phyloP scores from a whole-genome alignment of 2,888 invertebrate genomes.

The Caenorhabditis zanzibari region DNA sequence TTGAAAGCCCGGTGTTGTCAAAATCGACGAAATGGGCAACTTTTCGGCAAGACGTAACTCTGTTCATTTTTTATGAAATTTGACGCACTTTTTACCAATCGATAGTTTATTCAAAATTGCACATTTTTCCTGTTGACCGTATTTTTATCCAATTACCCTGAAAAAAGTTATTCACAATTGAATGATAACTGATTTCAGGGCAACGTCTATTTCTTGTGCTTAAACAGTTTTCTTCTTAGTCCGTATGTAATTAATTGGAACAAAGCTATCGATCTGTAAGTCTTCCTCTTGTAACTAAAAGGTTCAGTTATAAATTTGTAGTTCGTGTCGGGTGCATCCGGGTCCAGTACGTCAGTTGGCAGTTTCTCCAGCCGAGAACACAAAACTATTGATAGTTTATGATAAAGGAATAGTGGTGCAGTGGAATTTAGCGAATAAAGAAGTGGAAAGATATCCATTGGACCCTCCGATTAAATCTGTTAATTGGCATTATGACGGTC shows the following conservation, averaged over 20 bases:
- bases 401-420: slow-evolving; percentile 95
- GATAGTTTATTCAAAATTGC: no score
- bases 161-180: no score
- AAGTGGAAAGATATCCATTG: slow-evolving; percentile 87
- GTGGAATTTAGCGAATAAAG: slow-evolving; percentile 94
- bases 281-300: slow-evolving; percentile 4
- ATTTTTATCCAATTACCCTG: no score
- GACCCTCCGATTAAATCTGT: slow-evolving; percentile 79
- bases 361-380: slow-evolving; percentile 93
- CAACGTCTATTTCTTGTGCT: slow-evolving; percentile 97
- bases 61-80: no score
- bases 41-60: no score
- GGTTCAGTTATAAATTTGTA: no score
- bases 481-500: slow-evolving; percentile 97
- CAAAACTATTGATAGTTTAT: slow-evolving; percentile 91
- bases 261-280: slow-evolving; percentile 98
- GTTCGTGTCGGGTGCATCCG: slow-evolving; percentile 91
- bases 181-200: no score
- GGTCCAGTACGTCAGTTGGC: slow-evolving; percentile 96
- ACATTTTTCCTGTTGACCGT: no score
- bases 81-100: no score
- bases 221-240: slow-evolving; percentile 95
- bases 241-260: slow-evolving; percentile 99
- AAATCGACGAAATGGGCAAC: no score
- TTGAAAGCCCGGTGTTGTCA: no score